These are phyloP conservation scores for Neomicropteryx cornuta DNA, from an alignment of 1,140 invertebrate species.

Conservation along the genomic window DNA sequence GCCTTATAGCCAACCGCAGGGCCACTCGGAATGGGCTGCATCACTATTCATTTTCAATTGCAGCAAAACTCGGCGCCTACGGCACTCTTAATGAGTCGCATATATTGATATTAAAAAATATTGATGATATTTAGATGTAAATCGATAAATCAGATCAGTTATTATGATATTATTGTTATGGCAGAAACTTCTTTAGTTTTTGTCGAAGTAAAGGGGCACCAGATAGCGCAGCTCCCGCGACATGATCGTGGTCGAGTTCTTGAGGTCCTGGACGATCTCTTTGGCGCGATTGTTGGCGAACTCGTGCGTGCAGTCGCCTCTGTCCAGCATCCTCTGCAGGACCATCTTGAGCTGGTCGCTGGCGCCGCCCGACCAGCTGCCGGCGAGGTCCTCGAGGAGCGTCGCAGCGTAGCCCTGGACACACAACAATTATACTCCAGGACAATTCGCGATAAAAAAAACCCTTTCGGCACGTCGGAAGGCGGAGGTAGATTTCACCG, in stretches of 20 bases:
- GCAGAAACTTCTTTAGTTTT: not conserved
- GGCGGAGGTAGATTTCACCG: no score
- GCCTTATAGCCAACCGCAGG: no score
- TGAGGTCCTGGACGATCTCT: constrained; percentile 36
- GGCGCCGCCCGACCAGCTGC: constrained; percentile 34
- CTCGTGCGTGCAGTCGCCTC: constrained; percentile 35
- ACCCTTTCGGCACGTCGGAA: no score
- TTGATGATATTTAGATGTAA: not conserved
- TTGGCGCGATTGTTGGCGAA: constrained; percentile 40
- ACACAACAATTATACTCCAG: no score
- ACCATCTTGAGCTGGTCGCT: constrained; percentile 35
- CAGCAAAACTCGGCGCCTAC: constrained; percentile 11
- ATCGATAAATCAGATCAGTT: constrained; percentile 2
- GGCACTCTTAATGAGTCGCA: not conserved
- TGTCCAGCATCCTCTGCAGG: constrained; percentile 36
- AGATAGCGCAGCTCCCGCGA: constrained; percentile 36
- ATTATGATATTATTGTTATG: not conserved
- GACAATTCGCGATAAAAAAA: no score
- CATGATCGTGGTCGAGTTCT: constrained; percentile 34
- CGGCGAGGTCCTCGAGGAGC: constrained; percentile 32
- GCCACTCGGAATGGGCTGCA: no score
- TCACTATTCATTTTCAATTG: constrained; percentile 16
- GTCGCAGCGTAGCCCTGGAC: constrained; percentile 40
- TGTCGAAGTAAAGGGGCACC: constrained; percentile 27
- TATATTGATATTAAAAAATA: not conserved